Base-by-base conservation (phyloP, 2,113 vertebrate genomes). In the Delphinapterus leucas region DNA sequence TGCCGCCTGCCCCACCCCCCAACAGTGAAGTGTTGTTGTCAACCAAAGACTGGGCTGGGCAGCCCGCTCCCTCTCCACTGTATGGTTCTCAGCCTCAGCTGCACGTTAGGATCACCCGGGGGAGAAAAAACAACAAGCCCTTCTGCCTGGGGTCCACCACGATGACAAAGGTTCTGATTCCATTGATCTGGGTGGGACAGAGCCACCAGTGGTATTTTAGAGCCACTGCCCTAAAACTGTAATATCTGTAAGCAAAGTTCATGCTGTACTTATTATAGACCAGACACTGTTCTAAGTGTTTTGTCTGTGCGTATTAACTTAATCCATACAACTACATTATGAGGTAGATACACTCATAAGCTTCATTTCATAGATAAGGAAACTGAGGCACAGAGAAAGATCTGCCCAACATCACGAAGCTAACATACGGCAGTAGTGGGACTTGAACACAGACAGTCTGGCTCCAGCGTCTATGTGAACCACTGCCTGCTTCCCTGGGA, bases 371-470 rank as follows among this genome's bases (percentile, higher is more conserved):
- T 26, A 68, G 26, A 80, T n/a, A 41, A 70, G 63, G 65, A 89
- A 89, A 82, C 77, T 15, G 79, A 95, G 74, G 55, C 60, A 36
- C 23, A 28, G 67, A 81, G 81, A 49, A 41, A 90, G 53, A 84
- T 8, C 8, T 70, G 26, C 28, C 47, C 79, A 31, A 3, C 3
- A 4, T 71, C 74, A 58, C 65, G 44, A 33, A 87, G 79, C 26
- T 60, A 33, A 26, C 6, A 18, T 21, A 23, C 20, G 26, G 21
- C 68, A 71, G 28, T 3, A 4, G 14, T 23, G 26, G 58, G 10
- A 67, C 26, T 20, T 47, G 25, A 67, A 58, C 1, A 8, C 49
- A 49, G 26, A 33, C 7, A 55, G 17, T 17, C 12, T 10, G 1
- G 28, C 61, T 25, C 31, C 44, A 11, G 26, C 4, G 0, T 17